A percentile compares a stretch with the other conserved stretches of the same genome.
phyloP scores from a whole-genome alignment of 2,797 vertebrate genomes.

The Carcharodon carcharias region DNA sequence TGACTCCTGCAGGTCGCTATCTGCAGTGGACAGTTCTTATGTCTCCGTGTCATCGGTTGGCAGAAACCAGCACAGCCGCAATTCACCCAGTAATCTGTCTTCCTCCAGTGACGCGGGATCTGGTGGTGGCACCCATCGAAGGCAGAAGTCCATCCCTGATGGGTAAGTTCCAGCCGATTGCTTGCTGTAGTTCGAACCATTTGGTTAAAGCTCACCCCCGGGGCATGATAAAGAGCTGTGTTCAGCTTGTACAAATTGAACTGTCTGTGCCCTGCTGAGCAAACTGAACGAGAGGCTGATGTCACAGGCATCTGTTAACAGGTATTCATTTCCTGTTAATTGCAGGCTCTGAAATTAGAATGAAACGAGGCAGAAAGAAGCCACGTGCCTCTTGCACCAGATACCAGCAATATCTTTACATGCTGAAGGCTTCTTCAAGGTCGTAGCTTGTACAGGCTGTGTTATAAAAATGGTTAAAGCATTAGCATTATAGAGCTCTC shows the following conservation, averaged over 20 bases:
- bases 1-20: constrained; percentile 70
- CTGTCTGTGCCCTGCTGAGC: constrained; percentile 30
- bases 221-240: neutral
- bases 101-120: constrained; percentile 78
- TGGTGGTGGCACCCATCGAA: constrained; percentile 71
- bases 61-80: constrained; percentile 76
- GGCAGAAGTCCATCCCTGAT: constrained; percentile 86
- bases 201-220: neutral
- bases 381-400: neutral
- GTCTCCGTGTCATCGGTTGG: constrained; percentile 86
- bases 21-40: constrained; percentile 80
- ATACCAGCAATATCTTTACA: neutral
- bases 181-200: neutral
- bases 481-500: neutral
- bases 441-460: neutral
- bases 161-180: constrained; percentile 61
- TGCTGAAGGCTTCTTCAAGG: neutral
- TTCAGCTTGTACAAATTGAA: constrained; percentile 31
- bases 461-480: neutral
- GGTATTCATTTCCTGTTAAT: constrained; percentile 34
- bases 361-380: constrained; percentile 24
- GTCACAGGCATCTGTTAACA: neutral
- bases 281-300: neutral
- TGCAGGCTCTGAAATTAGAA: constrained; percentile 23
- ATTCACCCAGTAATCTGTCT: constrained; percentile 73